phyloP scores from a whole-genome alignment of 2,113 vertebrate species.

The Notarius lentiginosus region DNA sequence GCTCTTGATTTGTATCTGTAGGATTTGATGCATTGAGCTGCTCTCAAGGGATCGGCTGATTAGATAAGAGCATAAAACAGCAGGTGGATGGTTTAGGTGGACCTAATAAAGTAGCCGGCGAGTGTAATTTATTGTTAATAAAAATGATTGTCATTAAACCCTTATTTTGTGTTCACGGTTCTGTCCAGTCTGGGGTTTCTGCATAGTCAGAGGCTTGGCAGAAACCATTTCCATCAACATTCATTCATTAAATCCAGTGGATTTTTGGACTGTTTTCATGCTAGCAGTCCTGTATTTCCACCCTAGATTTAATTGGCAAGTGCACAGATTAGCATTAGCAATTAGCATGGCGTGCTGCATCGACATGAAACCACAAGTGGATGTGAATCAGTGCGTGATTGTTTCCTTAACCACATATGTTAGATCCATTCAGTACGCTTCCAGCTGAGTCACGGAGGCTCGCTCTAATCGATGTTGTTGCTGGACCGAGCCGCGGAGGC shows the following conservation, averaged over 20 bases:
- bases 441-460: slow-evolving; percentile 21
- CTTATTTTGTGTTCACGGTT: neutral
- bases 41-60: no score
- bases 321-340: neutral
- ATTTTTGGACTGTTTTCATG: neutral
- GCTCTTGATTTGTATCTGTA: no score
- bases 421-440: slow-evolving; percentile 37
- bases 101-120: no score
- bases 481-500: neutral
- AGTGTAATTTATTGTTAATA: neutral
- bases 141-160: neutral
- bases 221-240: neutral
- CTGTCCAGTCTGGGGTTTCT: neutral
- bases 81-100: no score
- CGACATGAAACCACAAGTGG: slow-evolving; percentile 5
- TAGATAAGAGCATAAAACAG: no score
- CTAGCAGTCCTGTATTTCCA: slow-evolving; percentile 25
- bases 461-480: slow-evolving; percentile 28
- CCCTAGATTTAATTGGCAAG: slow-evolving; percentile 43
- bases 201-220: neutral
- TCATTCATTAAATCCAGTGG: neutral
- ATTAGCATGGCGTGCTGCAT: neutral
- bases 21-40: no score
- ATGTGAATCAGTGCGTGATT: slow-evolving; percentile 28
- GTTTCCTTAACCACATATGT: slow-evolving; percentile 22